Evolutionary conservation across 2,113 vertebrate species (phyloP).

Genomic region (Gambusia holbrooki): DNA sequence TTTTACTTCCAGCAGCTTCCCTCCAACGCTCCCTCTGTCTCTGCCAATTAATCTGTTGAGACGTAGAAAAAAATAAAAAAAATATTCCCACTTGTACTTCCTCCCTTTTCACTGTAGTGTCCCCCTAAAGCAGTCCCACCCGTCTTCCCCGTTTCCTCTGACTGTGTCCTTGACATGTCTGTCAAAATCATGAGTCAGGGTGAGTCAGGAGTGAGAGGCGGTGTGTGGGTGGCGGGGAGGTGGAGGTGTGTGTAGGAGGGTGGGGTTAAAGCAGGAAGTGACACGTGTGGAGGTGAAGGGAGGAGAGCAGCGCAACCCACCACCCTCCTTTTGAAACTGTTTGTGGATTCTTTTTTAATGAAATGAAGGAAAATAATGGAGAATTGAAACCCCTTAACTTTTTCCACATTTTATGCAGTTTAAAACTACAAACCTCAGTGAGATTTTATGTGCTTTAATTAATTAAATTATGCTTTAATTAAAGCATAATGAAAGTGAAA

Average conservation of each 20-base stretch:
- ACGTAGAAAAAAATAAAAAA: slow-evolving; percentile 14
- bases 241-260: slow-evolving; percentile 4
- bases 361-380: no score
- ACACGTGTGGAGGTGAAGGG: slow-evolving; percentile 20
- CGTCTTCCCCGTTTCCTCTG: slow-evolving; percentile 11
- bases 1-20: slow-evolving; percentile 16
- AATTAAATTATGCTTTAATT: no score
- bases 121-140: slow-evolving; percentile 5
- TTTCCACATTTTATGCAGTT: no score
- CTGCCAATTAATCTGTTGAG: slow-evolving; percentile 17
- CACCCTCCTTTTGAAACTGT: background rate
- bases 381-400: no score
- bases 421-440: no score
- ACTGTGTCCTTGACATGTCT: slow-evolving; percentile 61
- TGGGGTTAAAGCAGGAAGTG: slow-evolving; percentile 22
- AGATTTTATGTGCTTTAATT: no score
- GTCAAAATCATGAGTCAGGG: slow-evolving; percentile 71
- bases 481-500: background rate
- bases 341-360: no score
- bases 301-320: background rate
- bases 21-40: background rate
- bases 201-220: slow-evolving; percentile 62
- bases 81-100: slow-evolving; percentile 9
- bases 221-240: background rate
- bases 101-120: slow-evolving; percentile 6